phyloP scores from a whole-genome alignment of 2,113 vertebrate genomes.

The Calonectris borealis region DNA sequence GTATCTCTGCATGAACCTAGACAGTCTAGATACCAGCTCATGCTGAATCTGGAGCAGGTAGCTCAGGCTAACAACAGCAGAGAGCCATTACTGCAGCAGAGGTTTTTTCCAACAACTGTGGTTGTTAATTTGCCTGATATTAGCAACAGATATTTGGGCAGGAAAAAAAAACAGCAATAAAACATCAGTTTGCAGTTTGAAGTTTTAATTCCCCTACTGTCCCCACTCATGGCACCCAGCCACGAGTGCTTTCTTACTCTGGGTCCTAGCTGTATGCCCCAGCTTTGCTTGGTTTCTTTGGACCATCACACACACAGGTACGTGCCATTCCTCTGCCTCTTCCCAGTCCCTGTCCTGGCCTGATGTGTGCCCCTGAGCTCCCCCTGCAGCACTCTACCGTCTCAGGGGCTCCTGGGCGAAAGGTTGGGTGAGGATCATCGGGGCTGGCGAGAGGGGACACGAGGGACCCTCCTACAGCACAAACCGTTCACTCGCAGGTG shows the following conservation, averaged over 20 bases:
- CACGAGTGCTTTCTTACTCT: not conserved
- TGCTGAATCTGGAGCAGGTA: not conserved
- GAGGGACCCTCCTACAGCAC: not conserved
- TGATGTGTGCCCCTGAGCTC: not conserved
- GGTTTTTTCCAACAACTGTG: not conserved
- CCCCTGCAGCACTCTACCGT: not conserved
- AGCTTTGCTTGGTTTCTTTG: not conserved
- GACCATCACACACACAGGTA: not conserved
- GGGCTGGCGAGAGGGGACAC: fast-evolving
- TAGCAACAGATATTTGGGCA: not conserved
- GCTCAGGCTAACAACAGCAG: not conserved
- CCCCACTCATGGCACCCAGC: not conserved
- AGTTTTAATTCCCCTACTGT: not conserved
- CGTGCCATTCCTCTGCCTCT: not conserved
- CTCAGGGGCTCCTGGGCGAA: not conserved
- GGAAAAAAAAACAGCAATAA: not conserved
- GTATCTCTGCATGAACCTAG: not conserved
- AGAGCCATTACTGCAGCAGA: not conserved
- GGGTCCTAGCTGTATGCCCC: not conserved
- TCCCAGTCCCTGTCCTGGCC: not conserved
- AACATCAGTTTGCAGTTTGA: not conserved
- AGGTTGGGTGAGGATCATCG: not conserved
- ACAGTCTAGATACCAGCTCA: not conserved
- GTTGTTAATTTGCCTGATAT: not conserved
- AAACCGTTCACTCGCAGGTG: not conserved